phyloP scores from a whole-genome alignment of 2,888 invertebrate species.

The Scaptodrosophila latifasciaeformis region DNA sequence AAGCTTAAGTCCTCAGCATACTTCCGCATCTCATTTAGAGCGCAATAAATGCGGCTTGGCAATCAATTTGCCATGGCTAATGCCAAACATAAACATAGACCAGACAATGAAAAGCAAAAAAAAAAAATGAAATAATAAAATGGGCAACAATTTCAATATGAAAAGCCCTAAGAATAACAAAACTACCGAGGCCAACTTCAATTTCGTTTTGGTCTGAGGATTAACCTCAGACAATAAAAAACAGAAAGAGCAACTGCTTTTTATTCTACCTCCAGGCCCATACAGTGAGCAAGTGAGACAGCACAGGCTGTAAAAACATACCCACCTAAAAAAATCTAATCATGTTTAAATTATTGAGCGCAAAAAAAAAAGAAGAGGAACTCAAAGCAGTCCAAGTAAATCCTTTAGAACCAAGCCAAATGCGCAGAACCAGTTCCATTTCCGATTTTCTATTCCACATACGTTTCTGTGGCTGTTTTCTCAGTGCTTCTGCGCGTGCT shows the following conservation, averaged over 20 bases:
- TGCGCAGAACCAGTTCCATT: constrained; percentile 66
- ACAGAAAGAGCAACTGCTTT: no score
- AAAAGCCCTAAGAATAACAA: constrained; percentile 3
- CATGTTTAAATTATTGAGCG: constrained; percentile 75
- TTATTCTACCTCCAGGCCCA: constrained; percentile 58
- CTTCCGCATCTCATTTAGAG: constrained; percentile 8
- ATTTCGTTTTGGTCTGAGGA: constrained; percentile 42
- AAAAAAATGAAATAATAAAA: constrained; percentile 19
- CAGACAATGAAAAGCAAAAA: background rate
- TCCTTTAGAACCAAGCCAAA: constrained; percentile 51
- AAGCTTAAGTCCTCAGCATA: no score
- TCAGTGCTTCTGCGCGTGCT: constrained; percentile 55
- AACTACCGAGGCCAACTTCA: constrained; percentile 10
- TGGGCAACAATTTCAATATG: constrained; percentile 49
- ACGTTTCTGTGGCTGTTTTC: constrained; percentile 15
- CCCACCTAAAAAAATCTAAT: constrained; percentile 72
- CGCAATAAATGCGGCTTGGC: constrained; percentile 50
- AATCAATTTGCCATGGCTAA: constrained; percentile 65
- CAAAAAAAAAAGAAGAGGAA: constrained; percentile 18
- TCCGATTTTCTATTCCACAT: constrained; percentile 19
- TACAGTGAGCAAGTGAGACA: constrained; percentile 41
- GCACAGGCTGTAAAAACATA: constrained; percentile 75
- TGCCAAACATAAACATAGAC: constrained; percentile 53
- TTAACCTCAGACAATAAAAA: background rate
- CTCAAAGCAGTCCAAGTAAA: constrained; percentile 36